phyloP scores from a whole-genome alignment of 2,113 vertebrate genomes.

The Verasper variegatus region DNA sequence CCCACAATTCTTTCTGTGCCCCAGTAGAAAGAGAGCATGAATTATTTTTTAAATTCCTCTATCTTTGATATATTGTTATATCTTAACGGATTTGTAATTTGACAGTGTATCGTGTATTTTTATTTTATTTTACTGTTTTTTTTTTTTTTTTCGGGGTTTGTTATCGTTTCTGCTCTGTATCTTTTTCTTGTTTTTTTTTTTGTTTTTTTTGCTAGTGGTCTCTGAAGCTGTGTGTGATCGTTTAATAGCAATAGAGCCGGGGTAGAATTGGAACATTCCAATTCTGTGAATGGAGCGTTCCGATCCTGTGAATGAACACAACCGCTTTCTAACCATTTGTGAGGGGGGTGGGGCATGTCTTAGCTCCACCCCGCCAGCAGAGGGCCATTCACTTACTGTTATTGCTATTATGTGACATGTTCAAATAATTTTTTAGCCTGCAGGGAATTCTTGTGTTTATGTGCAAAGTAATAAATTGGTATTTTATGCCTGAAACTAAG shows the following conservation, averaged over 20 bases:
- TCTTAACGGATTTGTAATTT: conserved; percentile 82
- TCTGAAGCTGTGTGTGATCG: conserved; percentile 83
- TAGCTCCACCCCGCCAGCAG: conserved; percentile 72
- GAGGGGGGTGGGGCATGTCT: conserved; percentile 67
- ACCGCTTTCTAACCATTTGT: conserved; percentile 83
- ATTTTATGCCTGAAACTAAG: conserved; percentile 90
- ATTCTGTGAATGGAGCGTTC: conserved; percentile 40
- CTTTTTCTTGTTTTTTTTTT: conserved; percentile 32
- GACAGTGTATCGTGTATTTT: conserved; percentile 82
- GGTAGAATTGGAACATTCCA: conserved; percentile 32
- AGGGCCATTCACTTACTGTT: conserved; percentile 82
- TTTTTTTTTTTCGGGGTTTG: conserved; percentile 62
- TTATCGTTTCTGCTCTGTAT: conserved; percentile 74
- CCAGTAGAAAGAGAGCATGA: conserved; percentile 79
- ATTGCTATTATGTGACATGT: conserved; percentile 87
- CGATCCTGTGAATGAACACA: conserved; percentile 70
- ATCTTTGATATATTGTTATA: conserved; percentile 84
- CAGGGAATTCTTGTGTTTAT: conserved; percentile 97
- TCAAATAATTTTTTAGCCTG: conserved; percentile 87
- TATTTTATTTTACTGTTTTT: conserved; percentile 63
- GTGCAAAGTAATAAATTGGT: conserved; percentile 95
- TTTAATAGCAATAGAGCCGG: conserved; percentile 91
- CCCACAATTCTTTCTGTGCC: conserved; percentile 76
- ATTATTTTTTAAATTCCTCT: conserved; percentile 80
- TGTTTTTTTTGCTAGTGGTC: conserved; percentile 79